phyloP scores from a whole-genome alignment of 1,140 invertebrate genomes.

The Sipha flava region DNA sequence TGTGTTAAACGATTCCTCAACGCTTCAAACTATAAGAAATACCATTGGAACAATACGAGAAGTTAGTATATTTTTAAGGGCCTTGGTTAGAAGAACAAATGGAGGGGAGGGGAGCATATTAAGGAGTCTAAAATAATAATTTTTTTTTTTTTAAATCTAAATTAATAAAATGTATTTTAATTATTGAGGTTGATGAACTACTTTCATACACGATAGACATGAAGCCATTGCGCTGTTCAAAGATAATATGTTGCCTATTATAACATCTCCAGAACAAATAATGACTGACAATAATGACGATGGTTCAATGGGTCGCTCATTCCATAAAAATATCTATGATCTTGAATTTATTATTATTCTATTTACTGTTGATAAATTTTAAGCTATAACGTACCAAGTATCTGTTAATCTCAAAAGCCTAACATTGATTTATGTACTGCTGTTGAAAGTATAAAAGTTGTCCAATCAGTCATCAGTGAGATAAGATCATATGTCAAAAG shows the following conservation, averaged over 20 bases:
- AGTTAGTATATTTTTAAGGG: slow-evolving; percentile 33
- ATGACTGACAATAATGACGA: not conserved
- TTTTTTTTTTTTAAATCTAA: not conserved
- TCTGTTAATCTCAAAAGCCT: not conserved
- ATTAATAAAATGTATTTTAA: not conserved
- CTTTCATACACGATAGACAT: not conserved
- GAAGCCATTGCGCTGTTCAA: not conserved
- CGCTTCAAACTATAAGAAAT: slow-evolving; percentile 32
- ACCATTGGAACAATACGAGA: slow-evolving; percentile 26
- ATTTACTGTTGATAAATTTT: not conserved
- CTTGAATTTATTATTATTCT: not conserved
- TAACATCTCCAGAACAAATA: not conserved
- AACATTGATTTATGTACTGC: not conserved
- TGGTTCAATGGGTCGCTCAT: not conserved
- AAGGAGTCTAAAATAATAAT: too few species aligned
- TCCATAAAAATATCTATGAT: not conserved
- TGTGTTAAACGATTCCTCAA: slow-evolving; percentile 28
- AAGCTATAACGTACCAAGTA: not conserved
- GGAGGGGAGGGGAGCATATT: too few species aligned
- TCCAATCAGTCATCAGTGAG: not conserved
- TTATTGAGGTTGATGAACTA: not conserved
- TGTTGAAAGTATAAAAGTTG: not conserved
- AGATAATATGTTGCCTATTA: not conserved
- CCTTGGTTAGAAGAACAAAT: not conserved
- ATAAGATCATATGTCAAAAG: not conserved